Evolutionary conservation across 2,888 invertebrate genomes (phyloP), one percentile per base, ranked within the genome.

Genomic region (Neoaliturus tenellus): DNA sequence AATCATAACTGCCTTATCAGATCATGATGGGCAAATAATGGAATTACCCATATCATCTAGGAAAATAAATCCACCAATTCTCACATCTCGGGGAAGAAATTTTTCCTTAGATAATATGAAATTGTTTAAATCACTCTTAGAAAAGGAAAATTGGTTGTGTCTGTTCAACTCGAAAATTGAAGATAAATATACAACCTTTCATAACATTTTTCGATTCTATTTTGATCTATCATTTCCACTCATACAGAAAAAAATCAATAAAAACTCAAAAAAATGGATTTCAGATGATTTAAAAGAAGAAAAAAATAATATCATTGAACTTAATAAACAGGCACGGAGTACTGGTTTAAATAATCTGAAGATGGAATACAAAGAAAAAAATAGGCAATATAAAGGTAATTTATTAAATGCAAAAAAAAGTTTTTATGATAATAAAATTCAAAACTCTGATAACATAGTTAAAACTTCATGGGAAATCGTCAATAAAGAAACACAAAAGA

Each of bases 1-100:
- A n/a, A 23, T 71, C 4, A 71, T 39, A 39, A 39, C 71, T 71
- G n/a, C n/a, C n/a, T n/a, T n/a, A 71, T 71, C 71, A 39, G 71
- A 71, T 35, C 71, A 71, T 20, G 71, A 71, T 71, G 71, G 71
- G 71, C 71, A 71, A 41, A 28, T 71, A 8, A 71, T 71, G n/a
- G 41, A 71, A 41, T 23, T 71, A 20, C 28, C 17, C 2, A 1
- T 20, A 39, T 71, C 41, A 17, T 23, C 71, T 23, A 39, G 14
- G 1, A 35, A 5, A 20, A 39, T 1, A 71, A 71, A 39, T 71
- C 41, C 31, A 41, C 35, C 71, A 35, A 71, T 1, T 6, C 17
- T 41, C 17, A 4, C 39, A 6, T 71, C 17, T 23, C n/a, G 71
- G 41, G 39, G 71, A 17, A 39, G 71, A 28, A 39, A 39, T 71